Percentiles rank a stretch among this genome's conserved stretches.
These are phyloP conservation scores for Cosmia trapezina DNA, from an alignment of 2,888 invertebrate species.

Conservation along the genomic window DNA sequence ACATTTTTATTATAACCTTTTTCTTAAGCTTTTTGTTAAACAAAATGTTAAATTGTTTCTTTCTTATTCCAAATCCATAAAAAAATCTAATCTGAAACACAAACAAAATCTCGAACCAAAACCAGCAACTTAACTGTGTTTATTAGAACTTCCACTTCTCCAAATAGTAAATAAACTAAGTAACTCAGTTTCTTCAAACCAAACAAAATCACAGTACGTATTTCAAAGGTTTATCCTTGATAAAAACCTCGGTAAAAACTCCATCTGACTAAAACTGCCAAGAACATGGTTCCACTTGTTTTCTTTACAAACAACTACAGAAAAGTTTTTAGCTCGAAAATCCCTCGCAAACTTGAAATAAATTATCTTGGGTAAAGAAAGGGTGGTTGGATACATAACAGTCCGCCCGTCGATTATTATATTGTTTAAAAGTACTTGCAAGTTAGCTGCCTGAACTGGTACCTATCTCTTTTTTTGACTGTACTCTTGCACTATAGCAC, in stretches of 20 bases:
- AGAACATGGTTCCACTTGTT: constrained; percentile 9
- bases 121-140: constrained; percentile 25
- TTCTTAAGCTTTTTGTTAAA: too few relatives aligned
- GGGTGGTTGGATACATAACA: not conserved
- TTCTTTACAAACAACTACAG: constrained; percentile 1
- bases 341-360: constrained; percentile 13
- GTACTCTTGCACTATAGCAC: too few relatives aligned
- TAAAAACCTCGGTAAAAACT: constrained; percentile 22
- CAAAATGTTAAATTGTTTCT: too few relatives aligned
- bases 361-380: constrained; percentile 15
- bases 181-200: constrained; percentile 18
- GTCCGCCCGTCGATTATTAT: too few relatives aligned
- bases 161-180: constrained; percentile 6
- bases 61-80: not conserved
- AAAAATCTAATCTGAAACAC: not conserved
- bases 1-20: too few relatives aligned
- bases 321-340: constrained; percentile 6
- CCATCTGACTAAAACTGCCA: constrained; percentile 1
- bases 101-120: constrained; percentile 4
- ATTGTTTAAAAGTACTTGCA: too few relatives aligned
- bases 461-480: too few relatives aligned
- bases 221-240: constrained; percentile 27
- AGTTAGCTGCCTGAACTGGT: too few relatives aligned
- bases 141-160: constrained; percentile 12
- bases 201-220: constrained; percentile 35